Evolutionary conservation across 2,113 vertebrate species (phyloP), one percentile per base, ranked within the genome.

Genomic region (Pseudorhombus dupliciocellatus): DNA sequence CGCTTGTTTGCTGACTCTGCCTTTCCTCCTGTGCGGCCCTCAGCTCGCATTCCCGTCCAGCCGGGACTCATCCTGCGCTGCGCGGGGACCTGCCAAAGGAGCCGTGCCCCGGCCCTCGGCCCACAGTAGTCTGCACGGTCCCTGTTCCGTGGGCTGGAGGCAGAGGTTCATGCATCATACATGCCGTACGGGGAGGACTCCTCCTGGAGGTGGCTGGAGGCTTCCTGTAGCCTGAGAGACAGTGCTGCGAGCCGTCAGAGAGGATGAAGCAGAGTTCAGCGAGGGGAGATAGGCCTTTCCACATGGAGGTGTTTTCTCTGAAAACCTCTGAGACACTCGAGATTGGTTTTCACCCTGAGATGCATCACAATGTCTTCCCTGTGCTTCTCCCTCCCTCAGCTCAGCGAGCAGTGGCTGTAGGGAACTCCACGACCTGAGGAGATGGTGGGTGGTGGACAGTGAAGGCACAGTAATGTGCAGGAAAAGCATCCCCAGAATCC

Each of bases 281-380:
- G 40, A 70, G 28, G 76, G 75, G 76, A 87, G 83, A 85, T 66
- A 54, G 77, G 80, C 76, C 76, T 66, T 28, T 58, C 44, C 93
- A 91, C 91, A 91, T 88, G 90, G 93, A 91, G 94, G 91, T 97
- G 95, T 97, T 97, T 97, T 97, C 95, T 96, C 93, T 95, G 83
- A 94, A 97, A 97, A 96, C 95, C 91, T 84, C 88, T 89, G 92
- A 95, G 95, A 97, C 94, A 95, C 94, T 95, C 87, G 92, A 95
- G 94, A 95, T 96, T 94, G 79, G 87, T 90, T 96, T 96, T 95
- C 95, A 92, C 90, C 85, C 88, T 70, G 82, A 93, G 92, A 94
- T 91, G 92, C 93, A 94, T 94, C 94, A 92, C 94, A 94, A 92
- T 93, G 89, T 90, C 91, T 94, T 95, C 94, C 90, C 93, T 94